A percentile compares a stretch with the other conserved stretches of the same genome.
Evolutionary conservation across 2,888 invertebrate species (phyloP).

Genomic region (Chloroclystis v-ata): DNA sequence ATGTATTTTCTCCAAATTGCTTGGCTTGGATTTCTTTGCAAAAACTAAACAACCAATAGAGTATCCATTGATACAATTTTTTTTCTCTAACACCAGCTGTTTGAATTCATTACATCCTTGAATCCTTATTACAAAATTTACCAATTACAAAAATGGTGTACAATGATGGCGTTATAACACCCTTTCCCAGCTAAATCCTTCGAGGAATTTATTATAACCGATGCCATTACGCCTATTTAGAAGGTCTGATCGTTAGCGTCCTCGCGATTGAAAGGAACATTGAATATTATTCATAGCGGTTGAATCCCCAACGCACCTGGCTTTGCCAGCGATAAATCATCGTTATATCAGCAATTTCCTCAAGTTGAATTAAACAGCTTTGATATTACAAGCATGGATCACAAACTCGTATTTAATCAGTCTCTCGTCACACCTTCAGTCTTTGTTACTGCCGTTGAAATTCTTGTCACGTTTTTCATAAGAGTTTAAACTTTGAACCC

Average conservation of each 20-base stretch:
- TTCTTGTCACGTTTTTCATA: too few relatives aligned
- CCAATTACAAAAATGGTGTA: too few relatives aligned
- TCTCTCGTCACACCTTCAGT: too few relatives aligned
- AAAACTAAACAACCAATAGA: too few relatives aligned
- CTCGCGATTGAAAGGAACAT: slow-evolving; percentile 8
- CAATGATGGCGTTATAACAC: too few relatives aligned
- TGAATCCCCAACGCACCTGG: not conserved
- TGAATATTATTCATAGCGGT: slow-evolving; percentile 9
- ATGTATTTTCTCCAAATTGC: not conserved
- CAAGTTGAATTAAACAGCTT: not conserved
- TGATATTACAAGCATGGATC: not conserved
- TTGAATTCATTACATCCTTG: too few relatives aligned
- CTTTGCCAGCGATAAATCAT: not conserved
- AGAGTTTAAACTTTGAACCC: too few relatives aligned
- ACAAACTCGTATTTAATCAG: not conserved
- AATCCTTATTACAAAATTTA: too few relatives aligned
- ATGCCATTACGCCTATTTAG: slow-evolving; percentile 13
- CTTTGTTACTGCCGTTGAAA: too few relatives aligned
- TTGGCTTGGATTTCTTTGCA: not conserved
- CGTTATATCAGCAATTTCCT: not conserved
- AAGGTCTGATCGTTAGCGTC: slow-evolving; percentile 7
- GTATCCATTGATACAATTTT: too few relatives aligned
- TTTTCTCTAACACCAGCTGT: too few relatives aligned
- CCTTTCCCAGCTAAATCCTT: not conserved
- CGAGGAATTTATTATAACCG: slow-evolving; percentile 16